Base-by-base conservation (phyloP, 2,888 invertebrate species). In the Dermolepida albohirtum region DNA sequence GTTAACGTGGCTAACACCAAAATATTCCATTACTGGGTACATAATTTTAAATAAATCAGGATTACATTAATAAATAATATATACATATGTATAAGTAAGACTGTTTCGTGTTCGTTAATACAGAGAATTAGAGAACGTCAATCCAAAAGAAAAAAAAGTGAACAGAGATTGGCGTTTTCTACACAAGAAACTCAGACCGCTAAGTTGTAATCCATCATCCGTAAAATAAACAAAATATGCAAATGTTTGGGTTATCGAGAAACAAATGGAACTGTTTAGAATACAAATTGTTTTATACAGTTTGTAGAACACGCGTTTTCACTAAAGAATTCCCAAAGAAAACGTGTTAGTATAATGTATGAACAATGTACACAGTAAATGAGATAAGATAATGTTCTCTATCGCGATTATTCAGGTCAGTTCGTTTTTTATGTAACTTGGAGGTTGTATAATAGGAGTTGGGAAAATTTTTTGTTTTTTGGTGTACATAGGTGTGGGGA, bases 241-340 rank as follows among this genome's bases (percentile, higher is more conserved):
- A 54, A 54, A 54, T 54, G 52, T 14, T 17, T 10, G 39, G 39
- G n/a, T 54, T 54, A 54, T 54, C 52, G 52, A 14, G 10, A n/a
- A 39, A 54, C 52, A 54, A 54, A 54, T 16, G 39, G 16, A 54
- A 54, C 52, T 54, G 14, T 16, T 54, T 54, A 54, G 52, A 54
- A 54, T 54, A 54, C 52, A 40, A 54, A 54, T 54, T 40, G 52
- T 54, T 34, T 34, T 54, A 54, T 54, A 54, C 52, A 40, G 52
- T 54, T 54, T 12, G 39, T 12, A 12, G 1, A 54, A 54, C 52
- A 54, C 52, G 52, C 14, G 52, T 54, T 54, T 54, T 40, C 52
- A 54, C 52, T 54, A 39, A 54, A 54, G 52, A 54, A 54, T 54
- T 54, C 16, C 39, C 52, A 5, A 54, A 17, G 14, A 54, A 54